A percentile compares a stretch with the other conserved stretches of the same genome.
Evolutionary conservation across 2,113 vertebrate genomes (phyloP).

Genomic region (Cryptotis parvus): DNA sequence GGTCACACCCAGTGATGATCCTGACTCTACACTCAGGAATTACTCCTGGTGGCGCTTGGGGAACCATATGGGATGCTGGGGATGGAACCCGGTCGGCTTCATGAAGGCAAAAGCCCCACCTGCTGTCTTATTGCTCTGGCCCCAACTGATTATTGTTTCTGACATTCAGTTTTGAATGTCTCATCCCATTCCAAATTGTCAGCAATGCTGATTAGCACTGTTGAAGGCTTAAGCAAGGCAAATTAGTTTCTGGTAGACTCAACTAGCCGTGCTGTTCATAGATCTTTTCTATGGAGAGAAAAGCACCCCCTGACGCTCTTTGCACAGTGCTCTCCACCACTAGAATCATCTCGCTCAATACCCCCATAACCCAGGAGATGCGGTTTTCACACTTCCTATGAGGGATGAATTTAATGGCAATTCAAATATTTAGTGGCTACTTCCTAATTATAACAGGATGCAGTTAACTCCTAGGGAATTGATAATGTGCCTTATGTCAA

Average conservation of each 20-base stretch:
- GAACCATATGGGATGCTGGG: too few relatives aligned
- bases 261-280: not conserved
- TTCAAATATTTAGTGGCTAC: not conserved
- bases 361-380: not conserved
- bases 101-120: too few relatives aligned
- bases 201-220: too few relatives aligned
- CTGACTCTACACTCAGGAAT: too few relatives aligned
- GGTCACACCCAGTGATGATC: too few relatives aligned
- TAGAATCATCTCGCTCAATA: not conserved
- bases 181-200: not conserved
- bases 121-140: too few relatives aligned
- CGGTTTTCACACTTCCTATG: not conserved
- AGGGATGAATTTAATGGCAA: not conserved
- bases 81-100: too few relatives aligned
- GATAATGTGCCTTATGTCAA: not conserved
- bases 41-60: too few relatives aligned
- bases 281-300: not conserved
- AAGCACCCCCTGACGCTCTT: not conserved
- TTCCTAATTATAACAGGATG: not conserved
- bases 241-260: not conserved
- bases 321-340: not conserved
- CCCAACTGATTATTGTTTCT: not conserved
- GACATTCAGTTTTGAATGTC: not conserved
- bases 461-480: not conserved
- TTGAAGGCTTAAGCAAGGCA: not conserved